Evolutionary conservation across 2,888 invertebrate species (phyloP).

Genomic region (Hydropsyche betteni): DNA sequence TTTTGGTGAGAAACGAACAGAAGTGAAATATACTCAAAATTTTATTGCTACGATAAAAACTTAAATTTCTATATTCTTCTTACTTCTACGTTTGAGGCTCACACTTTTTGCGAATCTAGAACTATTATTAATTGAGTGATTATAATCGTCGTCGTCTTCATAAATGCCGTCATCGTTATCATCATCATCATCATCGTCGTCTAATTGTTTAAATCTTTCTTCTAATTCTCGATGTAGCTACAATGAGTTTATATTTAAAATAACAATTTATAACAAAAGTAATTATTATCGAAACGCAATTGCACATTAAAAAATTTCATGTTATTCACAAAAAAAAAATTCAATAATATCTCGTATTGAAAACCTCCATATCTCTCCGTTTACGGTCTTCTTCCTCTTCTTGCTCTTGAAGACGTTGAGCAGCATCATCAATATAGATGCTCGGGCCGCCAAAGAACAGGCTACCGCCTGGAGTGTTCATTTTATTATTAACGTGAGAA

Average conservation of each 20-base stretch:
- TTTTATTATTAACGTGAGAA: constrained; percentile 52
- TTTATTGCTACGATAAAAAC: too few species aligned
- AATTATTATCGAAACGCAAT: neutral
- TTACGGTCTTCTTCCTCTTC: constrained; percentile 75
- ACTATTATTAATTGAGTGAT: constrained; percentile 69
- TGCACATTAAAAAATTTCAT: too few species aligned
- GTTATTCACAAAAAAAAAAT: too few species aligned
- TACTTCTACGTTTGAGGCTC: neutral
- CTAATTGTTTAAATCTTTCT: constrained; percentile 75
- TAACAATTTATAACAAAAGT: neutral
- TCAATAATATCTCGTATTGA: neutral
- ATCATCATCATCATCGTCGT: constrained; percentile 63
- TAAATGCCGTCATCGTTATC: constrained; percentile 52
- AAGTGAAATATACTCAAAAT: too few species aligned
- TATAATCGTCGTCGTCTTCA: constrained; percentile 62
- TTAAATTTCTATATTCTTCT: too few species aligned
- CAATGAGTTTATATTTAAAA: constrained; percentile 53
- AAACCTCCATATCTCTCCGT: constrained; percentile 73
- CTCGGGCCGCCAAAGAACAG: constrained; percentile 72
- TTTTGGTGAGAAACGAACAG: too few species aligned
- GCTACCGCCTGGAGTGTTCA: constrained; percentile 74
- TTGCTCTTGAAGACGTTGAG: constrained; percentile 72
- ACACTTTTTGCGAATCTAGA: constrained; percentile 55
- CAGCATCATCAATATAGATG: constrained; percentile 68
- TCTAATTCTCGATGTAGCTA: constrained; percentile 72